Evolutionary conservation across 2,113 vertebrate genomes (phyloP).

Genomic region (Agapornis roseicollis): DNA sequence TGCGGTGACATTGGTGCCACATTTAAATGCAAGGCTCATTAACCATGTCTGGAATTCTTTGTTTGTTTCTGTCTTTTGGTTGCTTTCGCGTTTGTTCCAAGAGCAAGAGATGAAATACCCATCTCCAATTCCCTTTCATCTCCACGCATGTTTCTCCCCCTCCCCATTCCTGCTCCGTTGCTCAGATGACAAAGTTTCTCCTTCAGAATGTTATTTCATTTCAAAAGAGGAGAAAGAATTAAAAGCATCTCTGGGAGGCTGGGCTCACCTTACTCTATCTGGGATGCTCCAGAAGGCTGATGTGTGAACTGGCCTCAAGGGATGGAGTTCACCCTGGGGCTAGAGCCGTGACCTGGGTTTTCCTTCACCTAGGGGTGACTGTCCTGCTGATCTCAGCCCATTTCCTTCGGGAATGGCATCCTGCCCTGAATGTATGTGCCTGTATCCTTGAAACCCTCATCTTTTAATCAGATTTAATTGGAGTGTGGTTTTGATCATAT

Average conservation of each 20-base stretch:
- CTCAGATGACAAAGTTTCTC: conserved; percentile 51
- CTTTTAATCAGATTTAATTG: conserved; percentile 9
- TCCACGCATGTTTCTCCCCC: not conserved
- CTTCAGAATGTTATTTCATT: conserved; percentile 43
- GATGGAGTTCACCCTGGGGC: conserved; percentile 4
- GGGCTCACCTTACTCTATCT: not conserved
- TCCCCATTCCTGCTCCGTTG: not conserved
- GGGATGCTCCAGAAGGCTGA: not conserved
- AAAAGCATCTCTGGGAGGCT: not conserved
- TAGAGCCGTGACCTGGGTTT: not conserved
- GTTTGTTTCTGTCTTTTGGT: not conserved
- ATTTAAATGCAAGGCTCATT: conserved; percentile 62
- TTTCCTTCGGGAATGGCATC: fast-evolving
- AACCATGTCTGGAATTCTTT: conserved; percentile 21
- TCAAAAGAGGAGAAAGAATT: conserved; percentile 42
- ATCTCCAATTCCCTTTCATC: conserved; percentile 47
- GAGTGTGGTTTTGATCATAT: conserved; percentile 27
- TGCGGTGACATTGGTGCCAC: not conserved
- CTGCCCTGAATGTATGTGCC: fast-evolving
- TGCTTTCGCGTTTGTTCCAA: not conserved
- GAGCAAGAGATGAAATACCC: conserved; percentile 15
- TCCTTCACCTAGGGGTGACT: not conserved
- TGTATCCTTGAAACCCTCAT: not conserved
- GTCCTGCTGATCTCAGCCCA: not conserved
- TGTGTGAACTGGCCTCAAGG: not conserved